Evolutionary conservation across 2,888 invertebrate species (phyloP), one percentile per base, ranked within the genome.

Genomic region (Tinea pellionella): DNA sequence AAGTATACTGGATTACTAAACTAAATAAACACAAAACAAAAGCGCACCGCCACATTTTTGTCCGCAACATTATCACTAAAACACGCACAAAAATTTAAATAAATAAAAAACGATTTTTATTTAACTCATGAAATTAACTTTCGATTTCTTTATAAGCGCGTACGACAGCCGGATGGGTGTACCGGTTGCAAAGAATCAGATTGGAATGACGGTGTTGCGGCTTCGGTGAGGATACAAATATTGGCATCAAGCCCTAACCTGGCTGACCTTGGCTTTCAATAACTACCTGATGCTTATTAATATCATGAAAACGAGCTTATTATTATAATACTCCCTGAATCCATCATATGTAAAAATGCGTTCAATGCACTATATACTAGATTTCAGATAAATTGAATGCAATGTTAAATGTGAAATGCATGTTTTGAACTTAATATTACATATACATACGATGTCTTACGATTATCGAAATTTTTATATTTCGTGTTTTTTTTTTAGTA

Each of bases 191-290:
- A 18, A 53, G 53, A 53, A 53, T 53, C 53, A 24, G 16, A 9
- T 9, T 18, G 24, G 18, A 53, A 18, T 53, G 53, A 53, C 19
- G 12, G 24, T 6, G 9, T 24, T 12, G 11, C 53, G 24, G 53
- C 53, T 24, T 53, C 24, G 16, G n/a, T 6, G 1, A 53, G 53
- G 53, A 53, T 53, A 53, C 53, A 18, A 16, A 47, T 47, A 47
- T 18, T 47, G 47, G 47, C 15, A 47, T 69, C 71, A 65, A 71
- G n/a, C 37, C 9, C 9, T 9, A 37, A 37, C 37, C 68, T 69
- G 64, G 63, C 43, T 71, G 76, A 68, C 83, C 85, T 85, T 84
- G 81, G 73, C 76, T 72, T 69, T 67, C 73, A 74, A 75, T 18
- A 47, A 37, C 24, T 24, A 24, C 24, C 24, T 24, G 24, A 24